phyloP scores from a whole-genome alignment of 2,113 vertebrate genomes.

The Nothocercus julius region DNA sequence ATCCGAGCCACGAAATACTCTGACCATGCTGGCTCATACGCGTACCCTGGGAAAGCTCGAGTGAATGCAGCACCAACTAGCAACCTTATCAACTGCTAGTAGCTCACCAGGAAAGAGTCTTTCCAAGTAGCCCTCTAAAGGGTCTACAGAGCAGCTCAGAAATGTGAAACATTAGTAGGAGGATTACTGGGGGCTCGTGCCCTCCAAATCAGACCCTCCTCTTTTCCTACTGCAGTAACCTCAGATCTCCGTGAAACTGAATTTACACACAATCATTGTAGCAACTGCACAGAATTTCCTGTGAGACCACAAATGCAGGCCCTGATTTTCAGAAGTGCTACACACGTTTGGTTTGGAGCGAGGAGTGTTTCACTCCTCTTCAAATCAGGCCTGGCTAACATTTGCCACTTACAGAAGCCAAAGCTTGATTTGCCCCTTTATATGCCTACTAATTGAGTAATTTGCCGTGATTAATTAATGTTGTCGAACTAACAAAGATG shows the following conservation, averaged over 20 bases:
- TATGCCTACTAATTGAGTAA: not conserved
- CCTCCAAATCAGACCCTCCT: not conserved
- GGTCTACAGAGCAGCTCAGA: not conserved
- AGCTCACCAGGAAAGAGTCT: not conserved
- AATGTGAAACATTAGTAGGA: accelerated
- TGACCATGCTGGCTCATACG: not conserved
- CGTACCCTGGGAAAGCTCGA: not conserved
- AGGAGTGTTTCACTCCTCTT: accelerated
- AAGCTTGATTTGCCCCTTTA: not conserved
- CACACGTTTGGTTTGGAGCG: not conserved
- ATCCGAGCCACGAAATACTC: not conserved
- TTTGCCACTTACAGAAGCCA: not conserved
- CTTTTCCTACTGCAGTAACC: not conserved
- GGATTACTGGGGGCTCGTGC: not conserved
- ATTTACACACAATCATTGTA: not conserved
- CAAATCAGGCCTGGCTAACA: not conserved
- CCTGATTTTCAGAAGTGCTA: not conserved
- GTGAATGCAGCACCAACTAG: not conserved
- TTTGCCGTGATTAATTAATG: not conserved
- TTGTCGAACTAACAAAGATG: not conserved
- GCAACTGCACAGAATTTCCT: not conserved
- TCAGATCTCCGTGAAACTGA: not conserved
- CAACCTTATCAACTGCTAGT: not conserved
- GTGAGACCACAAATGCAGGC: not conserved
- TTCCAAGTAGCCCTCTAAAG: not conserved